Evolutionary conservation across 1,140 invertebrate species (phyloP), one percentile per base, ranked within the genome.

Genomic region (Apis dorsata): DNA sequence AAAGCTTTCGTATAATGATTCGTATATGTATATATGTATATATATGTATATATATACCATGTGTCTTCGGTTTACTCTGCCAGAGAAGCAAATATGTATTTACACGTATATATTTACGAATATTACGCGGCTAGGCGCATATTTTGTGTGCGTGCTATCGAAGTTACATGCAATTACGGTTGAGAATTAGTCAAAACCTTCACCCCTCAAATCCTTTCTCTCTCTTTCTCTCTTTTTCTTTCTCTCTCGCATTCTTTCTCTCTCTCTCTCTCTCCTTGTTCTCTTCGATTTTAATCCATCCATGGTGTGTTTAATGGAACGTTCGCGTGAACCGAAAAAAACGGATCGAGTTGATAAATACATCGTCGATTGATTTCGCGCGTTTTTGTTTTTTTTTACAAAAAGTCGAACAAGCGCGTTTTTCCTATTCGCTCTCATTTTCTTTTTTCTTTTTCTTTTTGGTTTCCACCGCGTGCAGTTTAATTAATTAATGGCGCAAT

Each of bases 1-100:
- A 83, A 55, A 86, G 73, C 85, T 79, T 87, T 84, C 69, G 82
- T 87, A 84, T 87, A 68, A 77, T 66, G 74, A 60, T 74, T 74
- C 57, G 28, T 73, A 80, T 75, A 59, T 68, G 57, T 69, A 68
- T 57, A 68, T 69, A 49, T 65, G 12, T 66, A 53, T 57, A 17
- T 62, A 63, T 77, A 44, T 68, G 11, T 63, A 21, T 79, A 68
- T 85, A 76, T 80, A 76, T 78, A 80, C 83, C 65, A 60, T 70
- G 65, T 80, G 53, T 51, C 65, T 77, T 80, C 85, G 85, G 68
- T 87, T 63, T 73, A 75, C 79, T 68, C 63, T 34, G 70, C 68
- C 51, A 77, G 21, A 81, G 34, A 87, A 86, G 73, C 76, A 34
- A 24, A 15, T 63, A 63, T 72, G 49, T 75, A 72, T 69, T 65